Percentiles rank a stretch among this genome's conserved stretches.
phyloP scores from a whole-genome alignment of 1,140 invertebrate species.

The Hydropsyche tenuis region DNA sequence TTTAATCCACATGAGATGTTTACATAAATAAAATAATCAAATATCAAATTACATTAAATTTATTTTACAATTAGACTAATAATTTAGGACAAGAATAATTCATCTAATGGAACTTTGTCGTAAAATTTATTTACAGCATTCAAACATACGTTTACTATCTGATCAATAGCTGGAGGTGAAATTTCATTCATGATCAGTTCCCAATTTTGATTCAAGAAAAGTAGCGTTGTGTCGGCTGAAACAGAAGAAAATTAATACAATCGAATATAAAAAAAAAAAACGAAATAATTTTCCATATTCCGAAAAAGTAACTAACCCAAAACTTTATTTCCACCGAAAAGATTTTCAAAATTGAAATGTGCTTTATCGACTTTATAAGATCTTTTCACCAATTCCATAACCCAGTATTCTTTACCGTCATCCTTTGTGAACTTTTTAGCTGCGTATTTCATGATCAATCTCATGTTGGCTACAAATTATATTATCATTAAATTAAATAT shows the following conservation, averaged over 20 bases:
- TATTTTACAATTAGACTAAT: no score
- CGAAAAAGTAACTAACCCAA: constrained; percentile 55
- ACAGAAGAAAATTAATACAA: constrained; percentile 40
- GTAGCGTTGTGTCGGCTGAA: constrained; percentile 59
- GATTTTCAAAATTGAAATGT: constrained; percentile 62
- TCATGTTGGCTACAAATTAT: constrained; percentile 58
- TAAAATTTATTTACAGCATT: constrained; percentile 56
- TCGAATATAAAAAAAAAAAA: neutral
- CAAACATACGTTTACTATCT: constrained; percentile 56
- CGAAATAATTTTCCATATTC: neutral
- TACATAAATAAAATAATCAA: no score
- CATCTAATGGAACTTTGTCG: constrained; percentile 52
- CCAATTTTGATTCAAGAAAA: constrained; percentile 60
- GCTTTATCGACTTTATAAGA: constrained; percentile 60
- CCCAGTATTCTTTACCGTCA: constrained; percentile 61
- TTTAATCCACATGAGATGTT: no score
- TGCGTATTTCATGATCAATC: constrained; percentile 58
- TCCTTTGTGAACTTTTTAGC: constrained; percentile 54
- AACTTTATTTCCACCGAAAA: constrained; percentile 61
- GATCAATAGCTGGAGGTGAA: constrained; percentile 56
- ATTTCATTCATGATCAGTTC: constrained; percentile 59
- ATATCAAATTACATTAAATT: no score
- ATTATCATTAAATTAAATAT: neutral
- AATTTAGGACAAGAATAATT: constrained; percentile 53
- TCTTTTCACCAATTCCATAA: constrained; percentile 57